A percentile compares a stretch with the other conserved stretches of the same genome.
Evolutionary conservation across 35 echinoderm and acorn worm species (phyloP).

Genomic region (Heliocidaris erythrogramma): DNA sequence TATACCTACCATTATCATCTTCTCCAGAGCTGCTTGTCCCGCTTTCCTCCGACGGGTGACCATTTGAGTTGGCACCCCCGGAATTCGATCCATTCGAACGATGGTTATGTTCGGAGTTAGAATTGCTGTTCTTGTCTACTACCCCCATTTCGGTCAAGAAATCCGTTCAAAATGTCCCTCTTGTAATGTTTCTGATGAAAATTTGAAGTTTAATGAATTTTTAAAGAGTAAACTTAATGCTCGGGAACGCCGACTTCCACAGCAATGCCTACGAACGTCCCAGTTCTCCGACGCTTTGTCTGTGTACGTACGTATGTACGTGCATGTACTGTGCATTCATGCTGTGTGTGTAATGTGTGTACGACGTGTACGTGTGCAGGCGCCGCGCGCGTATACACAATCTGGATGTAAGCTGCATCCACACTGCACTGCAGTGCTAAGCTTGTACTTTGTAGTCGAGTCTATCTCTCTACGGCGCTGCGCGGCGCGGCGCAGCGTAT

Average conservation of each 20-base stretch:
- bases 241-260: neutral
- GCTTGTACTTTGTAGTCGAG: too few relatives aligned
- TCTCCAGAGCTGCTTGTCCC: conserved; percentile 88
- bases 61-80: conserved; percentile 85
- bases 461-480: too few relatives aligned
- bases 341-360: neutral
- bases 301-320: neutral
- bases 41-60: conserved; percentile 91
- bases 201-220: neutral
- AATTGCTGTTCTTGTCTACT: conserved; percentile 88
- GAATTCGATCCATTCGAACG: conserved; percentile 87
- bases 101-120: conserved; percentile 85
- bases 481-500: too few relatives aligned
- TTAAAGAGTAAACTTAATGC: neutral
- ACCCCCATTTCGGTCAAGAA: conserved; percentile 75
- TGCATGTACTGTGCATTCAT: neutral
- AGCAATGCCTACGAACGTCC: neutral
- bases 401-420: too few relatives aligned
- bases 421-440: too few relatives aligned
- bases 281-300: neutral
- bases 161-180: conserved; percentile 74
- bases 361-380: neutral
- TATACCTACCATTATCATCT: conserved; percentile 85
- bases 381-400: too few relatives aligned
- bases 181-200: conserved; percentile 43